Conservation (phyloP, 2,888 invertebrate species). For the Ethmia dodecea region DNA sequence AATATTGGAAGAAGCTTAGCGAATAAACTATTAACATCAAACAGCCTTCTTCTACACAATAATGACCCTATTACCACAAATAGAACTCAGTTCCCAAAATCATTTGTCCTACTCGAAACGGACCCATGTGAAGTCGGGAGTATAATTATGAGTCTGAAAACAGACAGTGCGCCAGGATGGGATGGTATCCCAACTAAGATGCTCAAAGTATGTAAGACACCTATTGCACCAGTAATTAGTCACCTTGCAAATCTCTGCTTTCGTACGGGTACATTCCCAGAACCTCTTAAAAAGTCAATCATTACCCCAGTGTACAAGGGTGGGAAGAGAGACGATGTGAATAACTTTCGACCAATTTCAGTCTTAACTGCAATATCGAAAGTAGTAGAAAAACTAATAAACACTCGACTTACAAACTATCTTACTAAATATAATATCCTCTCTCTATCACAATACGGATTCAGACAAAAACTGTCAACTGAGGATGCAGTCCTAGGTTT, state of each 20-base stretch:
- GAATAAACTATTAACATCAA: background rate
- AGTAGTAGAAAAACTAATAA: background rate
- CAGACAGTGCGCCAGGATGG: too few species aligned
- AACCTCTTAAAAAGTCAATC: background rate
- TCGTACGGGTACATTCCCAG: background rate
- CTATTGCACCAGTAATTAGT: background rate
- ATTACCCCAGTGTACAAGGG: conserved; percentile 15
- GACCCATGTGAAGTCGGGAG: background rate
- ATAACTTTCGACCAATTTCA: conserved; percentile 15
- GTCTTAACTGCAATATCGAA: background rate
- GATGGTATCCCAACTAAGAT: background rate
- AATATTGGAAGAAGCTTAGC: background rate
- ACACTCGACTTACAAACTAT: too few species aligned
- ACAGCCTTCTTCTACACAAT: background rate
- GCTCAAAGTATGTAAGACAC: background rate
- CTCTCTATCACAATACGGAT: background rate
- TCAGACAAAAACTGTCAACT: background rate
- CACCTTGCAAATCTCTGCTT: background rate
- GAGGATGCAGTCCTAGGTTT: background rate
- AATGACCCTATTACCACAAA: background rate
- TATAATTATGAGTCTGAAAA: background rate
- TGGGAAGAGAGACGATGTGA: conserved; percentile 8
- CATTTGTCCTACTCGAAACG: background rate
- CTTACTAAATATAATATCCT: background rate
- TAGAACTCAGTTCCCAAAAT: background rate